Evolutionary conservation across 53 echinoderm and acorn worm species (phyloP).

Genomic region (Astropecten irregularis): DNA sequence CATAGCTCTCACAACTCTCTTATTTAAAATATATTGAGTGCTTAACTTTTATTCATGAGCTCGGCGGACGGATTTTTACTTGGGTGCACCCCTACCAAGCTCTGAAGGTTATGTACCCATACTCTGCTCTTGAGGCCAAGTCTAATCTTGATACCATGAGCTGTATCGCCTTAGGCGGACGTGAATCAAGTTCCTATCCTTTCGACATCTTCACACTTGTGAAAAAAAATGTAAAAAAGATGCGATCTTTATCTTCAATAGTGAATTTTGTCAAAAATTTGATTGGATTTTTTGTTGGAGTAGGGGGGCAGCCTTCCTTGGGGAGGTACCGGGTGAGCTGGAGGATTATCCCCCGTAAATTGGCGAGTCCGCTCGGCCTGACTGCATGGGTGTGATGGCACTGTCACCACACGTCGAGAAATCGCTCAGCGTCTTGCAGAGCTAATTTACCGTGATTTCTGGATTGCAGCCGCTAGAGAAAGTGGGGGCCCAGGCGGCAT

Average conservation of each 20-base stretch:
- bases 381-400: not conserved
- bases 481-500: not conserved
- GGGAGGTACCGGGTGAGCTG: constrained; percentile 3
- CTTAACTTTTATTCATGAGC: too few relatives aligned
- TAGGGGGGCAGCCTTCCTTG: not conserved
- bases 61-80: too few relatives aligned
- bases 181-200: constrained; percentile 33
- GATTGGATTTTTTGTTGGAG: too few relatives aligned
- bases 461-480: constrained; percentile 24
- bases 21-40: too few relatives aligned
- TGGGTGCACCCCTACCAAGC: too few relatives aligned
- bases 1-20: too few relatives aligned
- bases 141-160: too few relatives aligned
- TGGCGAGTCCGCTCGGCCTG: constrained; percentile 26
- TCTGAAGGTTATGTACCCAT: too few relatives aligned
- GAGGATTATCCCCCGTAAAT: constrained; percentile 37
- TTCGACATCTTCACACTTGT: constrained; percentile 27
- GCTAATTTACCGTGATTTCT: constrained; percentile 32
- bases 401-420: constrained; percentile 27
- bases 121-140: too few relatives aligned
- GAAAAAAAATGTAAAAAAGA: too few relatives aligned
- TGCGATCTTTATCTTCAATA: too few relatives aligned
- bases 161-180: constrained; percentile 29
- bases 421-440: constrained; percentile 11
- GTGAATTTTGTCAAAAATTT: too few relatives aligned